Conservation (phyloP, 2,797 vertebrate genomes). For the Pipistrellus pygmaeus region DNA sequence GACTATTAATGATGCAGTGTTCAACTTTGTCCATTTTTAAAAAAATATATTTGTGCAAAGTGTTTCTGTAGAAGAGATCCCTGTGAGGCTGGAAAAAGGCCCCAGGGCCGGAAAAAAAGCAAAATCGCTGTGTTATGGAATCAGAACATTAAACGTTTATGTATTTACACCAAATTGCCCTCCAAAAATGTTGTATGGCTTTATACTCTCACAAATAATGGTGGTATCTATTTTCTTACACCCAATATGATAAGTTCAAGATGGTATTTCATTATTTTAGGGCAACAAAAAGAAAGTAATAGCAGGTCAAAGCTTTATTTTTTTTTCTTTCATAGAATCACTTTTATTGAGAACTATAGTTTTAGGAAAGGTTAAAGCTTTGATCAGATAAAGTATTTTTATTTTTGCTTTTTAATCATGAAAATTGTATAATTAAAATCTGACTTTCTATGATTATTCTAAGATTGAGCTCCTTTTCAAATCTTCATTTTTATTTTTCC, state of each 20-base stretch:
- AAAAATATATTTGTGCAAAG: neutral
- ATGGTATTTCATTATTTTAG: conserved; percentile 21
- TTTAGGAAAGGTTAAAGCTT: neutral
- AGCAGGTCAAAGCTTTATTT: neutral
- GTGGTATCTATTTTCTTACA: neutral
- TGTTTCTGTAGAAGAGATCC: conserved; percentile 11
- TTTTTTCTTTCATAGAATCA: neutral
- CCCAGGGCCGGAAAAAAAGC: too few species aligned
- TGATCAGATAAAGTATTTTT: neutral
- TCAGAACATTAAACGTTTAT: conserved; percentile 35
- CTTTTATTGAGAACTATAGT: neutral
- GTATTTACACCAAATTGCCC: neutral
- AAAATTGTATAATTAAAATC: neutral
- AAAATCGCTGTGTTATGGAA: neutral
- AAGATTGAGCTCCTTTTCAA: neutral
- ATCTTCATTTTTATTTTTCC: conserved; percentile 28
- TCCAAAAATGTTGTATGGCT: neutral
- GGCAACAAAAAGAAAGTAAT: neutral
- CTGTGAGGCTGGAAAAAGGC: neutral
- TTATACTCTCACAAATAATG: neutral
- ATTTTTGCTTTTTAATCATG: neutral
- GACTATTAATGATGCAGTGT: conserved; percentile 43
- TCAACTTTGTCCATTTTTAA: neutral
- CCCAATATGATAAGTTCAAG: conserved; percentile 19
- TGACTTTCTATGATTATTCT: conserved; percentile 18